These are phyloP conservation scores for Eretmochelys imbricata DNA, from an alignment of 2,113 vertebrate species.

Conservation along the genomic window DNA sequence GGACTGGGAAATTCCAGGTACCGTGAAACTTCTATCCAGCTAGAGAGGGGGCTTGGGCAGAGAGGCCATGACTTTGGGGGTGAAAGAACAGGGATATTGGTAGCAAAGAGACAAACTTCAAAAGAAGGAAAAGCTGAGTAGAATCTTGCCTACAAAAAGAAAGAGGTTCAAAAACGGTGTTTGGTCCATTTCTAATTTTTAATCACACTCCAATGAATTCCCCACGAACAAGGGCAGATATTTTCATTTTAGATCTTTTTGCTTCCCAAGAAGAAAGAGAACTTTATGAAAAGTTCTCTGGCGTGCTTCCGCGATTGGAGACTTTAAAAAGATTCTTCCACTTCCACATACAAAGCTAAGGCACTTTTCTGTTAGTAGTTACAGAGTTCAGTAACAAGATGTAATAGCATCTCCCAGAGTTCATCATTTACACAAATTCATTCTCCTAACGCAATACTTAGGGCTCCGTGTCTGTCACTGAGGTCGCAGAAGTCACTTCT, in stretches of 20 bases:
- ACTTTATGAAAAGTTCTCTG: rapidly evolving
- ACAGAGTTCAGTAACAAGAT: neutral
- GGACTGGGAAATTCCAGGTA: rapidly evolving
- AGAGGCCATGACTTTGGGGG: neutral
- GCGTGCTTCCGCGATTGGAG: rapidly evolving
- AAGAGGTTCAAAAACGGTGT: neutral
- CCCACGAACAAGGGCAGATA: neutral
- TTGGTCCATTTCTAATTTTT: neutral
- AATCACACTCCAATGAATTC: neutral
- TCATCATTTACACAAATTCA: neutral
- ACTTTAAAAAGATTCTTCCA: too few species aligned
- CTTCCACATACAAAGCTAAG: too few species aligned
- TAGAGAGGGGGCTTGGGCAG: rapidly evolving
- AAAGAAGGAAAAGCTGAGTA: neutral
- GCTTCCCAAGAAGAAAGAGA: neutral
- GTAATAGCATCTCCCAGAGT: neutral
- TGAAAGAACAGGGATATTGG: neutral
- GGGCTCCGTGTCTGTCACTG: too few species aligned
- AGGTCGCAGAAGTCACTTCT: too few species aligned
- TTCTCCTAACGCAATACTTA: neutral
- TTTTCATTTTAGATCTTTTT: rapidly evolving
- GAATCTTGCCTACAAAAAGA: neutral
- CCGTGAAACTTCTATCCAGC: rapidly evolving
- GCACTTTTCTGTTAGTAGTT: neutral
- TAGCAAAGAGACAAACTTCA: neutral